A percentile compares a stretch with the other conserved stretches of the same genome.
phyloP scores from a whole-genome alignment of 2,888 invertebrate genomes.

The Drosophila colorata region DNA sequence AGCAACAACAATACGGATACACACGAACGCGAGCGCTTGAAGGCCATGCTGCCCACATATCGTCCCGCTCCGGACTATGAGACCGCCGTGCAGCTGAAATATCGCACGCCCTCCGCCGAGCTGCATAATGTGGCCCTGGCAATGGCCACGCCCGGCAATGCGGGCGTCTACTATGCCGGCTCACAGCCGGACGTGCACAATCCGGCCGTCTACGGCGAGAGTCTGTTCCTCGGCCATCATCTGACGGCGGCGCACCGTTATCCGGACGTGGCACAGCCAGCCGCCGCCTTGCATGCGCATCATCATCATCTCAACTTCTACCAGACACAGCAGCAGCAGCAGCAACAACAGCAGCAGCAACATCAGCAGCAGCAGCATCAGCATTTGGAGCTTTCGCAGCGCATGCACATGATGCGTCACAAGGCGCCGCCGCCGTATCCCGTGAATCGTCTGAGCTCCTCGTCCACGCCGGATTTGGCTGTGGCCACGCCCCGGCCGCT shows the following conservation, averaged over 20 bases:
- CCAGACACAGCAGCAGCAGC: conserved; percentile 64
- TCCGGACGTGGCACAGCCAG: conserved; percentile 89
- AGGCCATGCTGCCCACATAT: conserved; percentile 93
- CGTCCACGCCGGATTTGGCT: conserved; percentile 94
- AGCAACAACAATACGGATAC: conserved; percentile 63
- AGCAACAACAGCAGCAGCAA: conserved; percentile 59
- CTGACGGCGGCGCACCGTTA: conserved; percentile 85
- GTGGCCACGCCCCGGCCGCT: conserved; percentile 88
- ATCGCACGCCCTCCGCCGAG: conserved; percentile 87
- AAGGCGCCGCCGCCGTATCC: conserved; percentile 96
- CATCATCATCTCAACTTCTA: conserved; percentile 74
- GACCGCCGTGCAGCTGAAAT: conserved; percentile 93
- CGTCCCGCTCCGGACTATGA: conserved; percentile 98
- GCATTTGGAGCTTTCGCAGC: conserved; percentile 82
- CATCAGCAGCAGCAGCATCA: conserved; percentile 45
- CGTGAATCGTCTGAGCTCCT: conserved; percentile 90
- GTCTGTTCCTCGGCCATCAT: conserved; percentile 77
- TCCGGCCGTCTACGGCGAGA: conserved; percentile 75
- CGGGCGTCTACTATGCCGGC: conserved; percentile 85
- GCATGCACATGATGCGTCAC: conserved; percentile 83
- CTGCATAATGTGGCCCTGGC: conserved; percentile 80
- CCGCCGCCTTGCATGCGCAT: conserved; percentile 82
- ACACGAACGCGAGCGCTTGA: conserved; percentile 86
- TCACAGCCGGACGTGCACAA: conserved; percentile 92
- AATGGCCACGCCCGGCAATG: conserved; percentile 64